Conservation (phyloP, 2,888 invertebrate genomes). For the Dromius quadrimaculatus region DNA sequence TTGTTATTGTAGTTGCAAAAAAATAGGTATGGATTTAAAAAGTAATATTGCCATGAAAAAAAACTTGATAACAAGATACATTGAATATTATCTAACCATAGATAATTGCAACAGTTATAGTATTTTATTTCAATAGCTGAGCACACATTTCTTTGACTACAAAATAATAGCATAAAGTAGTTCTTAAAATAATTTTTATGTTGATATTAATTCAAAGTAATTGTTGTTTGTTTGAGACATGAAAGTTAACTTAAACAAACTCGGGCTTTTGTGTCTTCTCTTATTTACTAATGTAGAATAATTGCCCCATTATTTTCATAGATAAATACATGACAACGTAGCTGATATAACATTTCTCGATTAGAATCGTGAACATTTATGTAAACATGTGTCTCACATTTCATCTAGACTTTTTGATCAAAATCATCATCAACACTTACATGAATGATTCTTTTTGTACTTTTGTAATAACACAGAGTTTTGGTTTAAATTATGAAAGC, state of each 20-base stretch:
- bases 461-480: conserved; percentile 24
- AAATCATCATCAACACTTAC: conserved; percentile 44
- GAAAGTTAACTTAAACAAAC: conserved; percentile 16
- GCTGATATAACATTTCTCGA: neutral
- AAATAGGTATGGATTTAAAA: no score
- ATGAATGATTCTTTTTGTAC: conserved; percentile 25
- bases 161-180: conserved; percentile 7
- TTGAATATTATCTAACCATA: conserved; percentile 1
- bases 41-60: no score
- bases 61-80: conserved; percentile 2
- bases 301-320: neutral
- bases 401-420: conserved; percentile 35
- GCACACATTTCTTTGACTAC: neutral
- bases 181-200: neutral
- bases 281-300: neutral
- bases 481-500: conserved; percentile 8
- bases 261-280: neutral
- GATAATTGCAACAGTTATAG: conserved; percentile 1
- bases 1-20: no score
- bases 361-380: neutral
- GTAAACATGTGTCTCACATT: conserved; percentile 32
- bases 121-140: conserved; percentile 10
- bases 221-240: conserved; percentile 19
- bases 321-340: conserved; percentile 3
- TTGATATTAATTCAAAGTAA: conserved; percentile 2